Conservation (phyloP, 92 coral and sea anemone genomes). For the Epizoanthus fatuus region DNA sequence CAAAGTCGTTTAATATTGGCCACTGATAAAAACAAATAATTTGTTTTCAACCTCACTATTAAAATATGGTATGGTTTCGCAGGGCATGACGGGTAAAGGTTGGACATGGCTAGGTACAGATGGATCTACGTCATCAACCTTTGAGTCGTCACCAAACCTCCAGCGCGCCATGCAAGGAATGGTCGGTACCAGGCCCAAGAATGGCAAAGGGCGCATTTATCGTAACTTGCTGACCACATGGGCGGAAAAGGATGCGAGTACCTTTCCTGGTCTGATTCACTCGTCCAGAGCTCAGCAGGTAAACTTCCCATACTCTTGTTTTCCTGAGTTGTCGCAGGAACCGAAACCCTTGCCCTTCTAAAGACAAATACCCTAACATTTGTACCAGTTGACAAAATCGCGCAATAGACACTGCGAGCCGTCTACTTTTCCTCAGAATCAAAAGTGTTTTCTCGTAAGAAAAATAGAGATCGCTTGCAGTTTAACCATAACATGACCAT, state of each 20-base stretch:
- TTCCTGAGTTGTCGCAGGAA: too few species aligned
- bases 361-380: too few species aligned
- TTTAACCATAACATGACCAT: too few species aligned
- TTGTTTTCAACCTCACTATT: too few species aligned
- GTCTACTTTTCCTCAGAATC: too few species aligned
- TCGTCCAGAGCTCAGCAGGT: slow-evolving; percentile 92
- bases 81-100: slow-evolving; percentile 99
- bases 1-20: not conserved
- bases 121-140: slow-evolving; percentile 96
- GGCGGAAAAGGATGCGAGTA: slow-evolving; percentile 90
- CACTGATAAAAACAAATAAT: too few species aligned
- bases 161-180: slow-evolving; percentile 98
- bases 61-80: not conserved
- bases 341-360: too few species aligned
- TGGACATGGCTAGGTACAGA: slow-evolving; percentile 99
- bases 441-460: too few species aligned
- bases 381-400: too few species aligned
- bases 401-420: too few species aligned
- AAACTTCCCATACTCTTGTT: not conserved
- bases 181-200: slow-evolving; percentile 99
- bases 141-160: slow-evolving; percentile 92
- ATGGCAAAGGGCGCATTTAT: slow-evolving; percentile 87
- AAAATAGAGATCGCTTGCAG: too few species aligned
- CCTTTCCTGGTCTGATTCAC: slow-evolving; percentile 94
- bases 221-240: slow-evolving; percentile 84